Conservation (phyloP, 2,113 vertebrate genomes). For the Urocitellus parryii region DNA sequence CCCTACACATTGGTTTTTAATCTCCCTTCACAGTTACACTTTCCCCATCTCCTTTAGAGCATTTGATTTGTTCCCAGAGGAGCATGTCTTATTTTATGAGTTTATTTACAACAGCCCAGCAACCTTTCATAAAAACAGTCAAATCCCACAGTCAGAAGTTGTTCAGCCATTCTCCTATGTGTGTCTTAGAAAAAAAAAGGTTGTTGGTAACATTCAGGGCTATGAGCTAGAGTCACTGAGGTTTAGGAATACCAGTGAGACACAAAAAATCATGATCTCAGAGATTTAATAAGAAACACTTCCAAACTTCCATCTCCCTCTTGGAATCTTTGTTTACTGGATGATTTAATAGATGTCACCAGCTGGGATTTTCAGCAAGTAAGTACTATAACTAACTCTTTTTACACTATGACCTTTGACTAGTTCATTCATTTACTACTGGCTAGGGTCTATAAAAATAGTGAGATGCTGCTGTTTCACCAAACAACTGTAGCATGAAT, state of each 20-base stretch:
- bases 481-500: conserved; percentile 1
- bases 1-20: conserved; percentile 24
- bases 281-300: conserved; percentile 37
- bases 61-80: conserved; percentile 4
- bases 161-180: neutral
- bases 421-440: conserved; percentile 22
- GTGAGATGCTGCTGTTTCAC: neutral
- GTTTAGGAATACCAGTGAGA: conserved; percentile 19
- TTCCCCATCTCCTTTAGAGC: conserved; percentile 2
- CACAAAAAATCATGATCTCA: conserved; percentile 20
- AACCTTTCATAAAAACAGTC: conserved; percentile 53
- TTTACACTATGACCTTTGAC: conserved; percentile 39
- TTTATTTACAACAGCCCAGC: conserved; percentile 19
- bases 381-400: neutral
- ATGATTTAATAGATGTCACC: conserved; percentile 67
- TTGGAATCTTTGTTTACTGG: conserved; percentile 39
- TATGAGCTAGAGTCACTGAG: neutral
- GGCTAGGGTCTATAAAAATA: conserved; percentile 56
- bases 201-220: conserved; percentile 28
- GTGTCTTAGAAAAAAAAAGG: neutral
- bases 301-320: conserved; percentile 24
- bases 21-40: conserved; percentile 16
- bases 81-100: conserved; percentile 12
- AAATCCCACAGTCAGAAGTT: conserved; percentile 32
- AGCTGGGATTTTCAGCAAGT: conserved; percentile 4